These are phyloP conservation scores for Coregonus sp. DNA, from an alignment of 2,797 vertebrate genomes.

Conservation along the genomic window DNA sequence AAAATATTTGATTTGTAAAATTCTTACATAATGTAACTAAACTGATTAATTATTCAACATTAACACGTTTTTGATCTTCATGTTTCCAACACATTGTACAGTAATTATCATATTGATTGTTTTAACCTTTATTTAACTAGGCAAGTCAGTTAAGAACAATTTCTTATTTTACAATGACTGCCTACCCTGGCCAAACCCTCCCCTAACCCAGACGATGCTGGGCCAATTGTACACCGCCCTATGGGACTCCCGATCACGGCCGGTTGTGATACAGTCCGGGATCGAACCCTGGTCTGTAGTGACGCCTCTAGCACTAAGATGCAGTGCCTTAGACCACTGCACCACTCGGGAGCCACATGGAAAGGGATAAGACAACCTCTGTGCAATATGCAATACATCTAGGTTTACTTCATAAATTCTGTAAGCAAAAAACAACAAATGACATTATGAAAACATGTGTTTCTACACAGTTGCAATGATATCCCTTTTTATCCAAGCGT, in stretches of 20 bases:
- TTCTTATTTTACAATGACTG: no score
- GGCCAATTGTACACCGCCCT: no score
- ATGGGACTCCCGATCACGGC: no score
- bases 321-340: no score
- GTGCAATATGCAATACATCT: background rate
- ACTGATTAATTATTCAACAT: background rate
- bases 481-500: slow-evolving; percentile 40
- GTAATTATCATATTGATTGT: background rate
- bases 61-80: background rate
- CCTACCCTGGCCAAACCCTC: no score
- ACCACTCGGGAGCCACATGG: no score
- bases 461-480: slow-evolving; percentile 1
- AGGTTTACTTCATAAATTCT: background rate
- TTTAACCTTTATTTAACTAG: no score
- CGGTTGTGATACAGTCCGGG: no score
- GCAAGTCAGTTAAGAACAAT: no score
- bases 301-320: no score
- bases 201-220: no score
- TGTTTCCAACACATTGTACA: background rate
- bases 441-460: background rate
- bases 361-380: background rate
- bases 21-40: background rate
- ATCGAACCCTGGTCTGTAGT: no score
- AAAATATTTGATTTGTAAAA: background rate
- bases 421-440: background rate